These are phyloP conservation scores for Chrysolina haemoptera DNA, from an alignment of 2,888 invertebrate genomes.

Conservation along the genomic window DNA sequence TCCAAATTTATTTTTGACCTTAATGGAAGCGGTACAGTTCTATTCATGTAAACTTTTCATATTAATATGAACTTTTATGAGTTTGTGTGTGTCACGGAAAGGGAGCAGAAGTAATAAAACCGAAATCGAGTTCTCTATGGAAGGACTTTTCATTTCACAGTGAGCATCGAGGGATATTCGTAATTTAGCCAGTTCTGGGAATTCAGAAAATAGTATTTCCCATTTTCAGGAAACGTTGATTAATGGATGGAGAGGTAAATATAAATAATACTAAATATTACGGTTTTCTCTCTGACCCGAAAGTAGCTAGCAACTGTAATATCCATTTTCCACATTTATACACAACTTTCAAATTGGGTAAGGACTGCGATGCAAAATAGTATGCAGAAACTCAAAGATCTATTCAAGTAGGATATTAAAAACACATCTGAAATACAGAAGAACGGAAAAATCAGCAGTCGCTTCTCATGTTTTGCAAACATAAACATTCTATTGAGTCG, in stretches of 20 bases:
- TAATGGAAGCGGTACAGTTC: conserved; percentile 26
- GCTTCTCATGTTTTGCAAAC: too few relatives aligned
- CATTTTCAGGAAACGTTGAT: background rate
- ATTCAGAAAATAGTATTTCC: background rate
- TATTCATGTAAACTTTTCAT: conserved; percentile 30
- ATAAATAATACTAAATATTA: background rate
- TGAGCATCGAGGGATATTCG: background rate
- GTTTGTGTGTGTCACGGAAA: conserved; percentile 25
- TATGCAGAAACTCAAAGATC: too few relatives aligned
- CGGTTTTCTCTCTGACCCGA: too few relatives aligned
- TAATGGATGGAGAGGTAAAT: background rate
- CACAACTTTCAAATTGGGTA: too few relatives aligned
- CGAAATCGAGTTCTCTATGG: conserved; percentile 15
- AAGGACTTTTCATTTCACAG: conserved; percentile 2
- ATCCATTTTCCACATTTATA: too few relatives aligned
- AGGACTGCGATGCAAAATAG: too few relatives aligned
- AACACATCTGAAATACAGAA: too few relatives aligned
- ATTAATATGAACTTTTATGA: conserved; percentile 32
- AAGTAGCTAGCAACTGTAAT: too few relatives aligned
- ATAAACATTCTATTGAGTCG: too few relatives aligned
- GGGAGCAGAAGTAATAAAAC: conserved; percentile 19
- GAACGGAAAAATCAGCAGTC: too few relatives aligned
- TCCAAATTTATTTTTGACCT: conserved; percentile 28
- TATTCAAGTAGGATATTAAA: too few relatives aligned
- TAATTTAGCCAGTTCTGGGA: background rate